Evolutionary conservation across 2,888 invertebrate species (phyloP).

Genomic region (Agonopterix subpropinquella): DNA sequence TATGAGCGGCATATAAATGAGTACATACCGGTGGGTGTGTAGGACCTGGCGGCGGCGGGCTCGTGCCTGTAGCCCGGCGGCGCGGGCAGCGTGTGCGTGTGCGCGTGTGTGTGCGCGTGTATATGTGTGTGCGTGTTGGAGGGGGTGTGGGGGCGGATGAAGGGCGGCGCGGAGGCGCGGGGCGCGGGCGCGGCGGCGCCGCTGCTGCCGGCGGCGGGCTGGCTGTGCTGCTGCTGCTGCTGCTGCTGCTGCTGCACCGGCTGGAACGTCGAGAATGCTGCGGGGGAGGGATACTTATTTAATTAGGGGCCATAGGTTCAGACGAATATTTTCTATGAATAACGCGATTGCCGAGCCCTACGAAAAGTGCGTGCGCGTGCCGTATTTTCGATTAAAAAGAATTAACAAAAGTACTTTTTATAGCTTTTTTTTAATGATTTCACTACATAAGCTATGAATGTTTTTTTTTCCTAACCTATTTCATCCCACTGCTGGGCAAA

Average conservation of each 20-base stretch:
- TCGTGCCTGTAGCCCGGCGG: slow-evolving; percentile 4
- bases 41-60: slow-evolving; percentile 11
- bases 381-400: too few relatives aligned
- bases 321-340: too few relatives aligned
- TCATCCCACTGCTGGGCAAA: too few relatives aligned
- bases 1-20: too few relatives aligned
- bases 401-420: too few relatives aligned
- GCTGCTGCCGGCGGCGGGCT: background rate
- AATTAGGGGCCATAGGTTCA: too few relatives aligned
- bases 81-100: slow-evolving; percentile 8
- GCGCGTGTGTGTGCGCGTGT: slow-evolving; percentile 7
- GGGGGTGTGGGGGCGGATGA: background rate
- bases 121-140: background rate
- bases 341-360: too few relatives aligned
- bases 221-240: background rate
- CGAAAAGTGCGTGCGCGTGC: too few relatives aligned
- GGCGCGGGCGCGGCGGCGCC: background rate
- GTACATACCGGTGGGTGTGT: slow-evolving; percentile 12
- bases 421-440: too few relatives aligned
- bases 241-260: slow-evolving; percentile 2
- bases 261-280: slow-evolving; percentile 48
- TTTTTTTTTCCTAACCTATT: too few relatives aligned
- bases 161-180: background rate
- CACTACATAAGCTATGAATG: too few relatives aligned
- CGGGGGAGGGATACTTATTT: background rate